Evolutionary conservation across 2,888 invertebrate species (phyloP).

Genomic region (Adelphocoris suturalis): DNA sequence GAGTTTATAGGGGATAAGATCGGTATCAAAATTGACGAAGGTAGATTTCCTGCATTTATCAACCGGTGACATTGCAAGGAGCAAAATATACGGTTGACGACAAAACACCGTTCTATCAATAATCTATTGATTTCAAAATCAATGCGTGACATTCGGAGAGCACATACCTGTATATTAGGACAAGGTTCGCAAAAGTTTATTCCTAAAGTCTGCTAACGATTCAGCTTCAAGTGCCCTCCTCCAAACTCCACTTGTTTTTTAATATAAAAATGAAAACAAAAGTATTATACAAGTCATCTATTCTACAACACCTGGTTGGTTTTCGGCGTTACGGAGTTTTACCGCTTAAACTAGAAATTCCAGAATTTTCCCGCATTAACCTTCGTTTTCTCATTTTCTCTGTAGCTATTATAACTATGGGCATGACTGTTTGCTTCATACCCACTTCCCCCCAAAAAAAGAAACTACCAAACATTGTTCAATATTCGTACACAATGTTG

Average conservation of each 20-base stretch:
- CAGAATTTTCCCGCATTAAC: background rate
- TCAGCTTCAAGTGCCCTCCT: no score
- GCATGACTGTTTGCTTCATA: background rate
- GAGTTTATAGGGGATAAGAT: no score
- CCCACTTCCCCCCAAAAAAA: background rate
- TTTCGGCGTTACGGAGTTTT: background rate
- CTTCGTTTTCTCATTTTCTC: background rate
- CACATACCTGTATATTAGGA: background rate
- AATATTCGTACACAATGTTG: background rate
- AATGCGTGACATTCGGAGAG: background rate
- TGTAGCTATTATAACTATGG: background rate
- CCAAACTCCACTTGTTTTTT: no score
- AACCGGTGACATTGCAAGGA: no score
- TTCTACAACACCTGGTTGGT: background rate
- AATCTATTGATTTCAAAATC: slow-evolving; percentile 5
- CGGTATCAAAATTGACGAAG: no score
- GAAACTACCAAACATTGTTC: background rate
- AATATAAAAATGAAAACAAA: background rate
- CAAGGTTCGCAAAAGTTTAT: no score
- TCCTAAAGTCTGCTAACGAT: no score
- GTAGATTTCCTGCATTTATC: no score
- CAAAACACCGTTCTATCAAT: no score
- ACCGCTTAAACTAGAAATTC: background rate
- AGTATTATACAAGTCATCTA: background rate
- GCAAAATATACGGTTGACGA: no score